Evolutionary conservation across 2,888 invertebrate species (phyloP), one percentile per base, ranked within the genome.

Genomic region (Pyrrhosoma nymphula): DNA sequence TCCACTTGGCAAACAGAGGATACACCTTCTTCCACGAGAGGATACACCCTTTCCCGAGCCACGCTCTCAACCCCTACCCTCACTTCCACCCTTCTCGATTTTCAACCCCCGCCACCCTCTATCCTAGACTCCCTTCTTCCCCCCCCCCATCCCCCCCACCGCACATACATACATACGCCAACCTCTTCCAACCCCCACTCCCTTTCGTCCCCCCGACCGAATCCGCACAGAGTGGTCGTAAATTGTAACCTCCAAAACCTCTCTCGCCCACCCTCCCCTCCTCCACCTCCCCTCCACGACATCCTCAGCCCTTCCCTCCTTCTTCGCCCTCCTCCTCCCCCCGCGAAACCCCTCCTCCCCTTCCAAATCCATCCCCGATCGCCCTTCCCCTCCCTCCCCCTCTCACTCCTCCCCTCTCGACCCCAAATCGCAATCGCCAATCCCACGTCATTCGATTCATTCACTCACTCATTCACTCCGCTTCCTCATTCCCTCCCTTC

Each of bases 1-100:
- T 95, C 90, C 90, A 69, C 69, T 90, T 95, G 89, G 95, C 90
- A 95, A 90, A 90, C 95, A 95, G 90, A 95, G 89, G 69, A 89
- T 90, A 63, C 63, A 91, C 63, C 91, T 39, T 91, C 91, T 39
- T 91, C 91, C 63, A 47, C n/a, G n/a, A 95, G 90, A 95, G 89
- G 69, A 89, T 90, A 63, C 63, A 91, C 63, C 91, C 39, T 91
- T 39, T 91, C 91, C 63, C 2, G 35, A 23, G 82, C 20, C 16
- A 16, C 82, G 16, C 82, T 23, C 39, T 88, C 47, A 8, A 47
- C 47, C 47, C 47, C 47, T 4, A 47, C 47, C 26, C 88, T 39
- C 47, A 10, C 26, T 23, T 39, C 88, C 16, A 35, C 88, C 88
- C 88, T 39, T 39, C 88, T 88, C 88, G 35, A 39, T 39, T 88